phyloP scores from a whole-genome alignment of 2,797 vertebrate genomes.

The Sciurus carolinensis region DNA sequence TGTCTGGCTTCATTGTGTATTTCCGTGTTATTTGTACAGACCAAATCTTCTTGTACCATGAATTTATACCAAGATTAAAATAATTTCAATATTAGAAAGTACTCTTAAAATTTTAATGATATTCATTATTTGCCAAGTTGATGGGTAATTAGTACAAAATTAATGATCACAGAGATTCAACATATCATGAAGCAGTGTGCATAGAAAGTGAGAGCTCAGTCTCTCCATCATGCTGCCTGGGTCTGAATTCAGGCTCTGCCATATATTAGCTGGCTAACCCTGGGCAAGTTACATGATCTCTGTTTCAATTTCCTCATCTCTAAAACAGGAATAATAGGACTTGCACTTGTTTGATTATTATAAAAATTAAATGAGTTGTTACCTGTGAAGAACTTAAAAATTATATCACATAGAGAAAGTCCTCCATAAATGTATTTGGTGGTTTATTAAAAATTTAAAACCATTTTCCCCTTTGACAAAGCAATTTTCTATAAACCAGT shows the following conservation, averaged over 20 bases:
- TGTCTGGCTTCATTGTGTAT: neutral
- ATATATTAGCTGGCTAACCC: neutral
- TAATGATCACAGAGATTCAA: neutral
- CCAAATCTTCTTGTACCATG: neutral
- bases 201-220: neutral
- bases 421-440: neutral
- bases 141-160: neutral
- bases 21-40: neutral
- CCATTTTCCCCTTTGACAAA: neutral
- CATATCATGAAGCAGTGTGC: neutral
- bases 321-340: neutral
- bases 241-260: neutral
- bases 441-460: neutral
- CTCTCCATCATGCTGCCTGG: neutral
- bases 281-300: neutral
- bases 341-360: neutral
- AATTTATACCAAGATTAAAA: slow-evolving; percentile 7
- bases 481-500: neutral
- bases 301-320: neutral
- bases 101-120: neutral
- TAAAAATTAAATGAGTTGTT: neutral
- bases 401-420: neutral
- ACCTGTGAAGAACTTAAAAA: neutral
- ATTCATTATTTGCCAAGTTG: neutral
- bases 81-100: neutral